Percentiles rank a stretch among this genome's conserved stretches.
phyloP scores from a whole-genome alignment of 2,888 invertebrate species.

The Cephalotes varians region DNA sequence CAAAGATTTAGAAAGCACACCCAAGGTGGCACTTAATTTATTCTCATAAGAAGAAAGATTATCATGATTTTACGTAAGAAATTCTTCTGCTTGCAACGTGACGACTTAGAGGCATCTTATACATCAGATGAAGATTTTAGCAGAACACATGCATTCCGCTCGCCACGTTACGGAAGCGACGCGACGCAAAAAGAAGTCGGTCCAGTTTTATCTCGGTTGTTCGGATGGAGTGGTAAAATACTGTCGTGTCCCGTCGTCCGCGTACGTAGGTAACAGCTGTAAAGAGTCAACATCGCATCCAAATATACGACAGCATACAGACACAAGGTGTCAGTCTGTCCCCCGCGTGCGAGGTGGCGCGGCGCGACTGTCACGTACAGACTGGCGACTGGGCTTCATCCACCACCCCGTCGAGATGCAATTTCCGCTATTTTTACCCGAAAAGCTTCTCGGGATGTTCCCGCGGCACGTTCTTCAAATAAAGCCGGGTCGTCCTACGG shows the following conservation, averaged over 20 bases:
- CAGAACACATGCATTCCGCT: neutral
- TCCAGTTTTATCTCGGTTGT: conserved; percentile 65
- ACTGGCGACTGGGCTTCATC: conserved; percentile 79
- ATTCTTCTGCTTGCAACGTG: neutral
- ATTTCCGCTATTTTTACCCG: conserved; percentile 85
- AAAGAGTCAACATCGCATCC: conserved; percentile 81
- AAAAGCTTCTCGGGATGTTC: conserved; percentile 84
- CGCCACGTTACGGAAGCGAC: neutral
- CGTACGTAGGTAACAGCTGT: conserved; percentile 80
- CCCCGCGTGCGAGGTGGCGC: conserved; percentile 63
- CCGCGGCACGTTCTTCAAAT: conserved; percentile 85
- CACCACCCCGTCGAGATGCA: conserved; percentile 81
- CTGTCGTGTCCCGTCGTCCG: conserved; percentile 51
- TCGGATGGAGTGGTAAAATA: conserved; percentile 35
- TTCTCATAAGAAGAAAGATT: neutral
- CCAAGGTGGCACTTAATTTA: neutral
- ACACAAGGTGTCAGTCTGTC: conserved; percentile 77
- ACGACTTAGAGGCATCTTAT: neutral
- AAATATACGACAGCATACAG: conserved; percentile 78
- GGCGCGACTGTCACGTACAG: conserved; percentile 84
- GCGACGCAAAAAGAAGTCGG: conserved; percentile 39
- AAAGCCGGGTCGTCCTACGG: conserved; percentile 76
- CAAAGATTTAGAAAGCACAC: neutral
- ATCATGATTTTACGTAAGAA: neutral
- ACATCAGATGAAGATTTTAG: neutral